Base-by-base conservation (phyloP, 2,888 invertebrate species). In the Caenorhabditis uteleia region DNA sequence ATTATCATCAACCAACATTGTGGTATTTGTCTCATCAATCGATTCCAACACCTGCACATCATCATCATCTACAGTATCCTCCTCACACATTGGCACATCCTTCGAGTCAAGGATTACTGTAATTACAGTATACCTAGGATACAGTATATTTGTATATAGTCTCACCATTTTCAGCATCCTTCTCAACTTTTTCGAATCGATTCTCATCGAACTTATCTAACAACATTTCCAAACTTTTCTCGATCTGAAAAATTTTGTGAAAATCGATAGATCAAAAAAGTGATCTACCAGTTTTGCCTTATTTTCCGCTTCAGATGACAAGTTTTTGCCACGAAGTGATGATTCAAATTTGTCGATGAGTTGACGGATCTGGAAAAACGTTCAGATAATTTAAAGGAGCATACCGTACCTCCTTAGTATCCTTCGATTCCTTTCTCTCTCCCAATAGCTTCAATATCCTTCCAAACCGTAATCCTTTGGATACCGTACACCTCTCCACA, bases 371-470 rank as follows among this genome's bases (percentile, higher is more conserved):
- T 58, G 14, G 21, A 34, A 7, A 34, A 10, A 3, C 12, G 20
- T 34, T 34, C 27, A 39, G 26, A 34, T 20, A 26, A 18, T 40
- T 43, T 5, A 18, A 31, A 33, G 29, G n/a, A n/a, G n/a, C n/a
- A n/a, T n/a, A 12, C 18, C 29, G 31, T 3, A 69, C 68, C 49
- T 69, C 65, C 23, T 51, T 31, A 60, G 70, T 59, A 33, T 70
- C 72, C 23, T 54, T 50, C 3, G 67, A 67, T 34, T 69, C 49
- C 20, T 50, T 48, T 43, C 68, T 62, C 38, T 73, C 72, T 20
- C 72, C 72, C 31, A 73, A 42, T 38, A 61, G 39, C 27, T 53
- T 59, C 34, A 70, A 34, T 55, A 72, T 69, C 39, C 67, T 72
- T 25, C 66, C 49, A 27, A 68, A 64, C 25, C 58, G 50, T 16